phyloP scores from a whole-genome alignment of 1,140 invertebrate genomes.

The Drosophila ambigua region DNA sequence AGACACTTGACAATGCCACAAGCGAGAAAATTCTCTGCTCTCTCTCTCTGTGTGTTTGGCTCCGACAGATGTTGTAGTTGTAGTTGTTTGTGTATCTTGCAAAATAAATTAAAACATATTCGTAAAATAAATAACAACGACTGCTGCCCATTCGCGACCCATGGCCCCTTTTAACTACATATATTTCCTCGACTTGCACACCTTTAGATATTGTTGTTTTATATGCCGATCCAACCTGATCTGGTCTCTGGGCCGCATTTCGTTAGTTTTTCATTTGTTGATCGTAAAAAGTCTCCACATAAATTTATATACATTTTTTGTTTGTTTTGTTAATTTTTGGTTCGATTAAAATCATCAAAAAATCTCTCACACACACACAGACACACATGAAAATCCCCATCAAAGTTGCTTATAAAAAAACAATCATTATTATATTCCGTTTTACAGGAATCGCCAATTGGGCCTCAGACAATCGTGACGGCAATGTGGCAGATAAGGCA shows the following conservation, averaged over 20 bases:
- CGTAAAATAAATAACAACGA: slow-evolving; percentile 73
- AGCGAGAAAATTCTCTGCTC: background rate
- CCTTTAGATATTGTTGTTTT: slow-evolving; percentile 69
- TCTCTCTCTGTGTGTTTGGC: background rate
- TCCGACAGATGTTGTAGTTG: background rate
- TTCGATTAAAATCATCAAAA: slow-evolving; percentile 33
- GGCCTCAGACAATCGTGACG: slow-evolving; percentile 80
- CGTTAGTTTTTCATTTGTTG: slow-evolving; percentile 20
- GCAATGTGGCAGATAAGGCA: slow-evolving; percentile 82
- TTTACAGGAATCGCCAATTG: slow-evolving; percentile 83
- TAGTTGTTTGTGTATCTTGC: slow-evolving; percentile 44
- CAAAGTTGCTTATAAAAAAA: slow-evolving; percentile 9
- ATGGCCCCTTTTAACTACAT: background rate
- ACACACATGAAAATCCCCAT: background rate
- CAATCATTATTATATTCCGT: slow-evolving; percentile 39
- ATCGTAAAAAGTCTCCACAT: too few species aligned
- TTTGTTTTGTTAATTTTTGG: slow-evolving; percentile 14
- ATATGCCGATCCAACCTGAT: slow-evolving; percentile 6
- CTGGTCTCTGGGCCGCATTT: slow-evolving; percentile 1
- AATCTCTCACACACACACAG: background rate
- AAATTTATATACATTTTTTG: too few species aligned
- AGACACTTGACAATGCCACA: slow-evolving; percentile 39
- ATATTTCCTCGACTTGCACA: slow-evolving; percentile 10
- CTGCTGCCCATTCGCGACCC: slow-evolving; percentile 9
- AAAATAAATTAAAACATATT: slow-evolving; percentile 77